A percentile compares a stretch with the other conserved stretches of the same genome.
phyloP scores from a whole-genome alignment of 2,797 vertebrate genomes.

The Apogon talboti region DNA sequence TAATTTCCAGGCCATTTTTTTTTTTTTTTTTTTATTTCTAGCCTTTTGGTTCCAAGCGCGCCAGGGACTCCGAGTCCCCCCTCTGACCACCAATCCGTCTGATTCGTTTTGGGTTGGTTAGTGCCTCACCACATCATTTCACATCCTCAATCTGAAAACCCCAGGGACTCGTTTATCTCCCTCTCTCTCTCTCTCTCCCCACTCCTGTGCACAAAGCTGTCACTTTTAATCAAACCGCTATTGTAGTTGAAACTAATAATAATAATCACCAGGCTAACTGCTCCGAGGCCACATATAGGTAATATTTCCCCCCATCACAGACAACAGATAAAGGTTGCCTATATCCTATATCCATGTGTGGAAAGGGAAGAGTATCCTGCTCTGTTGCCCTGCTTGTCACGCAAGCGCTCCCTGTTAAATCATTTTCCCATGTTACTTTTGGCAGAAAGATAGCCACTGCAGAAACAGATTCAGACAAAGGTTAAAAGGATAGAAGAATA shows the following conservation, averaged over 20 bases:
- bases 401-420: conserved; percentile 63
- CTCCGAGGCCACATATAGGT: conserved; percentile 51
- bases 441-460: conserved; percentile 31
- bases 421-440: conserved; percentile 72
- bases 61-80: conserved; percentile 50
- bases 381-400: conserved; percentile 64
- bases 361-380: conserved; percentile 43
- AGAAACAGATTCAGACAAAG: conserved; percentile 35
- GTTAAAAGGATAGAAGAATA: conserved; percentile 57
- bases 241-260: conserved; percentile 54
- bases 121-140: conserved; percentile 66
- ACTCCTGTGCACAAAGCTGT: conserved; percentile 57
- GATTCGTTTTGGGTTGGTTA: conserved; percentile 68
- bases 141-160: conserved; percentile 69
- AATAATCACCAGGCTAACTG: conserved; percentile 36
- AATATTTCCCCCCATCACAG: conserved; percentile 34
- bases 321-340: conserved; percentile 49
- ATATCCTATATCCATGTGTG: conserved; percentile 41
- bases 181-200: conserved; percentile 20
- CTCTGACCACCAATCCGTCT: conserved; percentile 70
- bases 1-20: conserved; percentile 59
- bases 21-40: conserved; percentile 29
- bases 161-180: conserved; percentile 57
- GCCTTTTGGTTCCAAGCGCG: conserved; percentile 53
- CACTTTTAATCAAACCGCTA: conserved; percentile 59